Evolutionary conservation across 2,113 vertebrate species (phyloP), one percentile per base, ranked within the genome.

Genomic region (Microcebus griseorufus): DNA sequence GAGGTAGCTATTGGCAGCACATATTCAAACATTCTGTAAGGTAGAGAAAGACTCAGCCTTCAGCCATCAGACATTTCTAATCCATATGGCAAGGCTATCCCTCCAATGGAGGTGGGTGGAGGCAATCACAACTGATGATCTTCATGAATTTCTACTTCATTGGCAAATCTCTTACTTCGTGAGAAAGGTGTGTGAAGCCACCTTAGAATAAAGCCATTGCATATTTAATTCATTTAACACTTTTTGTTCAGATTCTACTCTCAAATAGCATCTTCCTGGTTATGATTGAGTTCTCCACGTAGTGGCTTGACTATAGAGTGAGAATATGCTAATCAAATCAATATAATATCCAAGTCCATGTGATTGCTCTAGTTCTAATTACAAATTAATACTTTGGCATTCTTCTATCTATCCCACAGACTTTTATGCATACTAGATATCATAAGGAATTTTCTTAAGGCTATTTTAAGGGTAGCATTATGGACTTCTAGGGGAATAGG

Each of bases 221-320:
- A 39, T 84, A 90, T 90, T 93, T 96, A 58, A 90, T 76, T 85
- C 23, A 83, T 93, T 86, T 91, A 81, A 55, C 7, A 39, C 4
- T 25, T 90, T 86, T 97, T 90, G n/a, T 90, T 94, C 27, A 88
- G 22, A 81, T 73, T 94, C 55, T 84, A 45, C 27, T 84, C 20
- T 87, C 42, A 90, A 84, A 87, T 51, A 55, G 0, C 1, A 84
- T 78, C 34, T 76, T 91, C 23, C 53, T 94, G 51, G 60, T 88
- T 95, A 76, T 84, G 48, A 88, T 42, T 90, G 88, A 86, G 6
- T 90, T 67, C 14, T 20, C 17, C 27, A n/a, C 4, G 13, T 64
- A 88, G 48, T 58, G 88, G 53, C 9, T 91, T 88, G 81, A 73
- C n/a, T 75, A 81, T 16, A 25, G 11, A 79, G 20, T 72, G 5